Percentiles rank a stretch among this genome's conserved stretches.
These are phyloP conservation scores for Urocyon cinereoargenteus DNA, from an alignment of 2,797 vertebrate genomes.

Conservation along the genomic window DNA sequence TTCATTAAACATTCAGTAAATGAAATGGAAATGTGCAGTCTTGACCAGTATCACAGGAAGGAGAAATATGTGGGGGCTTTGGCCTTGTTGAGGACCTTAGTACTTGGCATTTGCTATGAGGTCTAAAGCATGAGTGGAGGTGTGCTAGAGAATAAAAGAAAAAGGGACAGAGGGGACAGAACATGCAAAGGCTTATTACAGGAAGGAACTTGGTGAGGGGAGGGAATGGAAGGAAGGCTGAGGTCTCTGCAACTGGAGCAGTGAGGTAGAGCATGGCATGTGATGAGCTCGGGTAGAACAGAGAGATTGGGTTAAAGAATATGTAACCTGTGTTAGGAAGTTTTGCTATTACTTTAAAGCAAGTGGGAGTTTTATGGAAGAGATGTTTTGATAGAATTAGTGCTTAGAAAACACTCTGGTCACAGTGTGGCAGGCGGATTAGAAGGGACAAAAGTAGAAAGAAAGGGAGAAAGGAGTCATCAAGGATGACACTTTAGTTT, in stretches of 20 bases:
- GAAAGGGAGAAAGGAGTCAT: not conserved
- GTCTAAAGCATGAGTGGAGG: not conserved
- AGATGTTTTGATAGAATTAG: not conserved
- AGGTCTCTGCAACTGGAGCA: not conserved
- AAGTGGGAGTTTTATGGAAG: not conserved
- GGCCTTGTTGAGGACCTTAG: not conserved
- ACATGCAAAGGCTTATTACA: not conserved
- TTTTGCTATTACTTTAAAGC: not conserved
- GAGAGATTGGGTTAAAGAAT: not conserved
- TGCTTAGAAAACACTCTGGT: not conserved
- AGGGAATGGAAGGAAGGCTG: not conserved
- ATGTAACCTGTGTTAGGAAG: not conserved
- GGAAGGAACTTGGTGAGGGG: not conserved
- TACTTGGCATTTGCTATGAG: not conserved
- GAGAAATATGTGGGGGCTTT: not conserved
- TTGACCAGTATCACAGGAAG: not conserved
- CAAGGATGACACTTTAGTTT: not conserved
- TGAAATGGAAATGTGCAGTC: not conserved
- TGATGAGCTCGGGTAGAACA: not conserved
- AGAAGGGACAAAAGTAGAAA: not conserved
- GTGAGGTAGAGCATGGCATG: not conserved
- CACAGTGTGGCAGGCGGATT: not conserved
- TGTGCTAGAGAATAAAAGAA: not conserved
- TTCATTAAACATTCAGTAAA: slow-evolving; percentile 18
- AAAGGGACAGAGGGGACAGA: not conserved